Conservation (phyloP, 2,888 invertebrate species). For the Athalia circularis region DNA sequence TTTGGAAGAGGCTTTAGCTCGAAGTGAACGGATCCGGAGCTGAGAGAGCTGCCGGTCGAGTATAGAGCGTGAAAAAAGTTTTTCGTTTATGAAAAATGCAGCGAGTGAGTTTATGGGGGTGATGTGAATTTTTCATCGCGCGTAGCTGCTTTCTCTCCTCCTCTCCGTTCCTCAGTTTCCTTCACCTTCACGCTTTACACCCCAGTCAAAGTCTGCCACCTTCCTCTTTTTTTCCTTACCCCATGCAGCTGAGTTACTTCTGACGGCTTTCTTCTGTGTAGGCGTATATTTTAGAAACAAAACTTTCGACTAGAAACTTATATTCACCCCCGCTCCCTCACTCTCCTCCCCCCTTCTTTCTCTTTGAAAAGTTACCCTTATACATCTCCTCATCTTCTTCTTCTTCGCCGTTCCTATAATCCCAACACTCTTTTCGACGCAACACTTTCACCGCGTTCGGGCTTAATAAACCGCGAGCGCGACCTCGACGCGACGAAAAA, state of each 20-base stretch:
- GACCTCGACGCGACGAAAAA: too few species aligned
- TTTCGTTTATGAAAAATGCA: conserved; percentile 71
- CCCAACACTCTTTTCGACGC: background rate
- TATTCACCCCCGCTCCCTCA: background rate
- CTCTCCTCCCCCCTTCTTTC: background rate
- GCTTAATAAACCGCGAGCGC: too few species aligned
- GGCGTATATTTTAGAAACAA: conserved; percentile 29
- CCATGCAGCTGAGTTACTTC: conserved; percentile 26
- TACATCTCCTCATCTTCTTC: background rate
- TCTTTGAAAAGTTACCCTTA: background rate
- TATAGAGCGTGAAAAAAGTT: conserved; percentile 42
- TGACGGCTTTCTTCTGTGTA: conserved; percentile 3
- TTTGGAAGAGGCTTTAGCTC: too few species aligned
- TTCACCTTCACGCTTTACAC: conserved; percentile 11
- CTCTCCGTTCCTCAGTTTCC: conserved; percentile 27
- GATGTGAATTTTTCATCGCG: conserved; percentile 72
- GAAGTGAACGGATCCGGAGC: background rate
- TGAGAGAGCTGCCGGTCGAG: background rate
- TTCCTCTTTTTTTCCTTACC: background rate
- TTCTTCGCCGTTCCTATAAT: background rate
- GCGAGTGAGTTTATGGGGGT: conserved; percentile 68
- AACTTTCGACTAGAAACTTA: conserved; percentile 8
- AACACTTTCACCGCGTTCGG: background rate
- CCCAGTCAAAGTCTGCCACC: background rate
- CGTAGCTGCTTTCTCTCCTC: conserved; percentile 37